These are phyloP conservation scores for Bombus breviceps DNA, from an alignment of 1,140 invertebrate species.

Conservation along the genomic window DNA sequence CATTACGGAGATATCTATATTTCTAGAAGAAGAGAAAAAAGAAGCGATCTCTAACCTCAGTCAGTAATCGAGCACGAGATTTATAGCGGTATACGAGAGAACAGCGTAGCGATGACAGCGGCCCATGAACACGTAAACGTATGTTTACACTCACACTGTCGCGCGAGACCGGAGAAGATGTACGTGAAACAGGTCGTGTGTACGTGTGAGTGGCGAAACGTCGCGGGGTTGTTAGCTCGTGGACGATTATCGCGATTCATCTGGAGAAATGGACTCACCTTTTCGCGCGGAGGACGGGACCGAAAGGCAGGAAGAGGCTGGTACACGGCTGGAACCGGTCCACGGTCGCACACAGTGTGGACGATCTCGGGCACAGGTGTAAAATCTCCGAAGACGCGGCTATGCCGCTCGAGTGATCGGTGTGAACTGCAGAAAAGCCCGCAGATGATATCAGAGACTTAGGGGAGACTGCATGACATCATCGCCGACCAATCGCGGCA, in stretches of 20 bases:
- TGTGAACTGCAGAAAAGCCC: constrained; percentile 81
- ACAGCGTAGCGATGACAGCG: not conserved
- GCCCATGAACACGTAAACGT: constrained; percentile 27
- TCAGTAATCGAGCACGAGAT: not conserved
- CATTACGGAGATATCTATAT: not conserved
- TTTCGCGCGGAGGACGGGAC: constrained; percentile 40
- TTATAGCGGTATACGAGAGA: not conserved
- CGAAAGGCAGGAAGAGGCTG: constrained; percentile 21
- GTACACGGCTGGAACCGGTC: constrained; percentile 27
- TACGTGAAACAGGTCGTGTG: not conserved
- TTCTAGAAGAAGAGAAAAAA: not conserved
- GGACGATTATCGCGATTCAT: constrained; percentile 18
- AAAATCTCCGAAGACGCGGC: constrained; percentile 71
- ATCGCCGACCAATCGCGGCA: constrained; percentile 75
- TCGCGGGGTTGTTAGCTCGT: constrained; percentile 52
- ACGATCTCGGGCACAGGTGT: constrained; percentile 60
- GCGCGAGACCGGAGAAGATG: not conserved
- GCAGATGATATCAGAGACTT: constrained; percentile 80
- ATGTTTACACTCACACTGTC: constrained; percentile 57
- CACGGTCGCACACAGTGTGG: constrained; percentile 36
- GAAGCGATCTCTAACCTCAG: not conserved
- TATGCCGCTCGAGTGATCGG: constrained; percentile 77
- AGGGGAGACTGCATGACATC: constrained; percentile 82
- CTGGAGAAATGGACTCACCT: constrained; percentile 64
- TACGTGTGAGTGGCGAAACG: constrained; percentile 45